Evolutionary conservation across 2,797 vertebrate species (phyloP).

Genomic region (Falco rusticolus): DNA sequence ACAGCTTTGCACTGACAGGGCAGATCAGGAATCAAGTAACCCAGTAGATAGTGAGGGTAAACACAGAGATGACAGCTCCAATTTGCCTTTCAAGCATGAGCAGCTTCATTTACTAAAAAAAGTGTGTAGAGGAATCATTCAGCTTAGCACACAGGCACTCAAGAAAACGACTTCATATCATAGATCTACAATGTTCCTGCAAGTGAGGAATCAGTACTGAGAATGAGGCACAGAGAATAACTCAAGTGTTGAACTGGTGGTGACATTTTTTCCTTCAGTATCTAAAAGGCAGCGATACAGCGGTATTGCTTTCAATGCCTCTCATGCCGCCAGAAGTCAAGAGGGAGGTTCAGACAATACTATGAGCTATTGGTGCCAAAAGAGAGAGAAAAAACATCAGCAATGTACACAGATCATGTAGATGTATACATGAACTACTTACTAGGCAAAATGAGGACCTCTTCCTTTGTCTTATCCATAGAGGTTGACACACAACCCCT

Average conservation of each 20-base stretch:
- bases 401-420: background rate
- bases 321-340: background rate
- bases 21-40: background rate
- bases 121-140: fast-evolving
- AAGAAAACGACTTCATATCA: background rate
- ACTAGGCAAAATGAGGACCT: background rate
- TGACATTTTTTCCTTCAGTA: background rate
- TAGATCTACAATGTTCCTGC: background rate
- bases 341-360: background rate
- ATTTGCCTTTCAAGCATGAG: background rate
- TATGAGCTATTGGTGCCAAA: background rate
- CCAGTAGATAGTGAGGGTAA: background rate
- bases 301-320: background rate
- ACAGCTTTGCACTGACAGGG: background rate
- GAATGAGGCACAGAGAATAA: background rate
- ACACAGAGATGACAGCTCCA: background rate
- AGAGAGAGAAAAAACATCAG: background rate
- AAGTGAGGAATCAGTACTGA: background rate
- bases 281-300: background rate
- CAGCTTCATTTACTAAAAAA: background rate
- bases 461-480: background rate
- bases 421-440: background rate
- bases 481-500: fast-evolving
- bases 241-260: background rate
- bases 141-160: background rate